Evolutionary conservation across 2,888 invertebrate genomes (phyloP), one percentile per base, ranked within the genome.

Genomic region (Epirrhoe alternata): DNA sequence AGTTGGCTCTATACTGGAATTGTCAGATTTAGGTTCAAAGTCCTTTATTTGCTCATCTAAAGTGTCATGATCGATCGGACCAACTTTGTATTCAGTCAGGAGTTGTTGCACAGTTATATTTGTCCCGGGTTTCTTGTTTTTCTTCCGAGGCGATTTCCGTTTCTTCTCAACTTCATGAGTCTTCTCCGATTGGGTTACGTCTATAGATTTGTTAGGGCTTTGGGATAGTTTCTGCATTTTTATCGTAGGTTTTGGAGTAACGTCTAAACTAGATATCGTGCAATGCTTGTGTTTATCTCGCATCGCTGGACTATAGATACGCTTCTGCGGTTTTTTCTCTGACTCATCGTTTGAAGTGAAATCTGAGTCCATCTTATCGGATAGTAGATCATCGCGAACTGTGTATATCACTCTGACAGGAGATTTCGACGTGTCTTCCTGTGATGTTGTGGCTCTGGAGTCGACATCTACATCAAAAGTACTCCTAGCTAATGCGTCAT

Each of bases 161-260:
- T 24, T 73, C 42, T 73, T 72, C 35, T 7, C 16, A 10, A 38
- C 3, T 8, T 8, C 6, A 12, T 30, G 42, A 50, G 12, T 0
- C 35, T 47, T 0, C 14, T 42, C n/a, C 8, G 58, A 59, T 38
- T 38, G 38, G 6, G 33, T n/a, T 3, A 38, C 24, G 4, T 50
- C 35, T 8, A 50, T 38, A 3, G 33, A 1, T 31, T 54, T 54
- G 5, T 38, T 54, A 14, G 65, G 5, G 61, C 77, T 85, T 38
- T 64, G 69, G 0, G 89, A 88, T 2, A 84, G 59, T 68, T 86
- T 90, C 33, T 81, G 85, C 67, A 90, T 84, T 72, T 92, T 92
- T 0, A 42, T 74, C 0, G 70, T 69, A 0, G 87, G 89, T 71
- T 87, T 90, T 0, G 92, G 91, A 0, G 92, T 89, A 0, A 82